Evolutionary conservation across 2,797 vertebrate species (phyloP), one percentile per base, ranked within the genome.

Genomic region (Menidia menidia): DNA sequence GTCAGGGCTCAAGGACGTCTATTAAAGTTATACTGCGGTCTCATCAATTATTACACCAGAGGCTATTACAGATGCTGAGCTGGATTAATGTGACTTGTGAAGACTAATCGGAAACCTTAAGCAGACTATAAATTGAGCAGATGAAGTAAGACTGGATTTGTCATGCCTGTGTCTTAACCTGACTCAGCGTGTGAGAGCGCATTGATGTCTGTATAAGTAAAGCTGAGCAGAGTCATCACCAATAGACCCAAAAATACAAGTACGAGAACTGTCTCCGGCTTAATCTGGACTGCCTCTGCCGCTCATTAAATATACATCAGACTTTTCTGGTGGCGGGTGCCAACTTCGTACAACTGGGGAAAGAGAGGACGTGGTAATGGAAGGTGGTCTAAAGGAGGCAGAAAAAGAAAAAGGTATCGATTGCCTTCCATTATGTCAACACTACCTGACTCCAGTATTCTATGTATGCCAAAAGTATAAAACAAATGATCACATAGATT

Each of bases 251-350:
- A 76, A 81, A 61, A 72, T 79, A 55, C 77, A 88, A 82, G 66
- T 72, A 85, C 76, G 89, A 78, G 73, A 81, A 62, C 71, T 52
- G n/a, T 8, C n/a, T 71, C 63, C 65, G 16, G 53, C 53, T 55
- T 82, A 88, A 89, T 87, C 74, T 87, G 86, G 75, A 77, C 51
- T 85, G 69, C 57, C 39, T 33, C 53, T 61, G 57, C 68, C 83
- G 51, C 71, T 84, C 89, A 93, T 94, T 88, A 93, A 94, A 91
- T 85, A 94, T 92, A 60, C 83, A 94, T 91, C 77, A 87, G 85
- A 78, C 64, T 73, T 60, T 47, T 61, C 57, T 72, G 61, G 47
- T 45, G 53, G 65, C 58, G 68, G 87, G 84, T 86, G 84, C 63
- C 80, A 73, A 67, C 68, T 63, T 11, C 19, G 42, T 50, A 11